Percentiles rank a stretch among this genome's conserved stretches.
Evolutionary conservation across 2,113 vertebrate species (phyloP).

Genomic region (Proterorhinus semilunaris): DNA sequence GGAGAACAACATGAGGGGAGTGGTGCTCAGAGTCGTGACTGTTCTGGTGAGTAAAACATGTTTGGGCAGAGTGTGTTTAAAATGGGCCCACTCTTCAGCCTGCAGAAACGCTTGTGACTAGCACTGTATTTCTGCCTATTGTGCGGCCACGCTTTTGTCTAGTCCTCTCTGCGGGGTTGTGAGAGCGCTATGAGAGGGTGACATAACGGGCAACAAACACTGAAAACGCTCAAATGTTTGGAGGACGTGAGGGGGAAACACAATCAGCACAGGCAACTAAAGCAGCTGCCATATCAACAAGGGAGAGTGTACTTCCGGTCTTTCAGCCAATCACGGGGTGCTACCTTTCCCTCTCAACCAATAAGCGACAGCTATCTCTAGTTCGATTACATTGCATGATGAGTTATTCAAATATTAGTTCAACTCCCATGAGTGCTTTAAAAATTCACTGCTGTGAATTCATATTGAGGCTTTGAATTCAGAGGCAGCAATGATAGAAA

Average conservation of each 20-base stretch:
- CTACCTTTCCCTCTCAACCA: too few relatives aligned
- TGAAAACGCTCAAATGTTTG: slow-evolving; percentile 11
- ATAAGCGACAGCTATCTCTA: too few relatives aligned
- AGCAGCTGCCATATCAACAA: too few relatives aligned
- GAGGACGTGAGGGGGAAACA: slow-evolving; percentile 11
- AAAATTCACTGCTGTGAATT: slow-evolving; percentile 75
- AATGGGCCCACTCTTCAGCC: slow-evolving; percentile 12
- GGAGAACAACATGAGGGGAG: slow-evolving; percentile 98
- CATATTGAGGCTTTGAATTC: slow-evolving; percentile 77
- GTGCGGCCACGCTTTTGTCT: slow-evolving; percentile 19
- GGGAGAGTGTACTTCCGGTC: too few relatives aligned
- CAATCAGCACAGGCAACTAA: neutral
- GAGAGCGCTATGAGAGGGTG: slow-evolving; percentile 6
- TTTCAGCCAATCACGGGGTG: too few relatives aligned
- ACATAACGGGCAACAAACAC: slow-evolving; percentile 5
- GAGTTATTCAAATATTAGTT: too few relatives aligned
- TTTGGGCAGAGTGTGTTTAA: slow-evolving; percentile 3
- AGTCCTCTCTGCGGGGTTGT: slow-evolving; percentile 9
- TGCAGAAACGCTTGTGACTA: slow-evolving; percentile 9
- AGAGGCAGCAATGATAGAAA: slow-evolving; percentile 34
- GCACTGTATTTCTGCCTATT: slow-evolving; percentile 7
- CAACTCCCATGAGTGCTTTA: slow-evolving; percentile 69
- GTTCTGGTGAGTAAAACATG: slow-evolving; percentile 85
- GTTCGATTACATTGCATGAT: too few relatives aligned
- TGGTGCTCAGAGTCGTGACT: slow-evolving; percentile 93